These are phyloP conservation scores for Ecliptopera silaceata DNA, from an alignment of 2,888 invertebrate species.

Conservation along the genomic window DNA sequence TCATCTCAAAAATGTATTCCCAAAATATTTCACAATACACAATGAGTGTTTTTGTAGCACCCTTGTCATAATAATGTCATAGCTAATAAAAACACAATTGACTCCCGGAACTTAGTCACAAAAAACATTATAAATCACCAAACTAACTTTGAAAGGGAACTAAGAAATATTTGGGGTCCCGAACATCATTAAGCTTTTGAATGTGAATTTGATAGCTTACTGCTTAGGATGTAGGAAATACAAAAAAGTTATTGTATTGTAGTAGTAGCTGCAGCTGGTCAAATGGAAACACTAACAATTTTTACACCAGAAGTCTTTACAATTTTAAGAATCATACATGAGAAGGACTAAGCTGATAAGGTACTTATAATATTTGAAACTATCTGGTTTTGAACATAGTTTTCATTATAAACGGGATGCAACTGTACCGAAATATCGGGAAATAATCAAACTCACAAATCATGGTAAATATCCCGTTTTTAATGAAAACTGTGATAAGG, in stretches of 20 bases:
- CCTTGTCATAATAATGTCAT: slow-evolving; percentile 57
- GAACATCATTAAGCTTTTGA: slow-evolving; percentile 24
- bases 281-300: not conserved
- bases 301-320: too few species aligned
- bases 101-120: slow-evolving; percentile 67
- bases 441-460: too few species aligned
- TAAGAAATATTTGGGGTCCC: slow-evolving; percentile 29
- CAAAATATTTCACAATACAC: slow-evolving; percentile 45
- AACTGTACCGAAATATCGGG: too few species aligned
- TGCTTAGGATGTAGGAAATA: slow-evolving; percentile 2
- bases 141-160: slow-evolving; percentile 32
- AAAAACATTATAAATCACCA: slow-evolving; percentile 66
- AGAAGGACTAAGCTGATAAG: too few species aligned
- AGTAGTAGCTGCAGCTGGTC: not conserved
- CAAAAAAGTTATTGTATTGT: slow-evolving; percentile 4
- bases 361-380: too few species aligned
- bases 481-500: too few species aligned
- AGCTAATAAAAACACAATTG: slow-evolving; percentile 64
- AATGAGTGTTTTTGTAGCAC: slow-evolving; percentile 47
- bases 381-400: too few species aligned
- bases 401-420: too few species aligned
- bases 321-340: too few species aligned
- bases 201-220: slow-evolving; percentile 16
- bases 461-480: too few species aligned
- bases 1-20: slow-evolving; percentile 24